A percentile compares a stretch with the other conserved stretches of the same genome.
phyloP scores from a whole-genome alignment of 2,888 invertebrate genomes.

The Scaptomyza caliginosa region DNA sequence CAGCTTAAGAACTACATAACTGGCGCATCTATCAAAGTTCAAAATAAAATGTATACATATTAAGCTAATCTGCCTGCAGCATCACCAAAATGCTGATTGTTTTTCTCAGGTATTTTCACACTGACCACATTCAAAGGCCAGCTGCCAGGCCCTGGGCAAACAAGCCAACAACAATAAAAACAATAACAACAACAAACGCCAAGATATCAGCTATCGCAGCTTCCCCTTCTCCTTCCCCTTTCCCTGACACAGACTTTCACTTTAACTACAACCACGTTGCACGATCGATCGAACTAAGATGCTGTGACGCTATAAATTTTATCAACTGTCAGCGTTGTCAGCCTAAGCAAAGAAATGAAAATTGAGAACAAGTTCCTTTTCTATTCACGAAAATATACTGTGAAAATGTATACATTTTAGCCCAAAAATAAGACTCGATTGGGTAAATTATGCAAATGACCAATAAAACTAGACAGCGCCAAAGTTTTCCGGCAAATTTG shows the following conservation, averaged over 20 bases:
- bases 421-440: conserved; percentile 43
- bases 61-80: conserved; percentile 39
- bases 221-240: not conserved
- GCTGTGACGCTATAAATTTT: conserved; percentile 60
- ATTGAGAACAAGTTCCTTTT: conserved; percentile 40
- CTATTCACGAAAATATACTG: conserved; percentile 6
- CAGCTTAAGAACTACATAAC: conserved; percentile 9
- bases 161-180: too few species aligned
- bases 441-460: conserved; percentile 40
- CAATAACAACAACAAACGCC: not conserved
- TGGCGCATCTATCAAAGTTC: conserved; percentile 18
- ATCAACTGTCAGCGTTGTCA: conserved; percentile 26
- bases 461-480: conserved; percentile 32
- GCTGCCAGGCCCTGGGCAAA: conserved; percentile 29
- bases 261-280: conserved; percentile 27
- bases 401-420: conserved; percentile 58
- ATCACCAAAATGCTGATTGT: conserved; percentile 24
- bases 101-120: conserved; percentile 48
- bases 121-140: conserved; percentile 38
- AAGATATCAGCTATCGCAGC: not conserved
- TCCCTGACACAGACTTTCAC: conserved; percentile 67
- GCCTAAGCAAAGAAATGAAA: conserved; percentile 3
- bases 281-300: conserved; percentile 45
- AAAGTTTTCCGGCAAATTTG: conserved; percentile 75
- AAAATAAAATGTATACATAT: conserved; percentile 6